Conservation (phyloP, 1,140 invertebrate species). For the Vanessa atalanta region DNA sequence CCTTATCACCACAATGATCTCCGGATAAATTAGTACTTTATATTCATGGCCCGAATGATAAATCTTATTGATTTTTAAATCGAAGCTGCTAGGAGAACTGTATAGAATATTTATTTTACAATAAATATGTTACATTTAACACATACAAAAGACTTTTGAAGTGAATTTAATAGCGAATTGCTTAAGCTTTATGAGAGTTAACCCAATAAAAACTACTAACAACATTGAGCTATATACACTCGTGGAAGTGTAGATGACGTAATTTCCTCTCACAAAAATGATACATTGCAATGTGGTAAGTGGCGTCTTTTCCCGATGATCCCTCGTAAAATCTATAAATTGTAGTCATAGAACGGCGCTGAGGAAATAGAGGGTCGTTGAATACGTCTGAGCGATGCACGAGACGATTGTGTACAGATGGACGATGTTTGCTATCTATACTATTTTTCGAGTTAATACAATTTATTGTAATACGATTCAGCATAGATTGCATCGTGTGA, state of each 20-base stretch:
- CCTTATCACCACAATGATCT: slow-evolving; percentile 60
- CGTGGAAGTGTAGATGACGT: slow-evolving; percentile 59
- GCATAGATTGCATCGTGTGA: slow-evolving; percentile 79
- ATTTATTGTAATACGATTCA: slow-evolving; percentile 81
- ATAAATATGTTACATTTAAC: too few species aligned
- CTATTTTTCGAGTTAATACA: slow-evolving; percentile 81
- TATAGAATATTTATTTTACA: too few species aligned
- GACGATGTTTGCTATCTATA: slow-evolving; percentile 79
- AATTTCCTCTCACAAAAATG: slow-evolving; percentile 75
- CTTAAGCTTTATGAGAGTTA: not conserved
- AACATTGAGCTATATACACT: slow-evolving; percentile 54
- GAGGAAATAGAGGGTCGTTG: slow-evolving; percentile 69
- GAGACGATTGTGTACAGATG: slow-evolving; percentile 77
- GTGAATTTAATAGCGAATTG: not conserved
- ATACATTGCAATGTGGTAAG: slow-evolving; percentile 73
- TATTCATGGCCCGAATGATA: slow-evolving; percentile 58
- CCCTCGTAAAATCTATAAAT: slow-evolving; percentile 79
- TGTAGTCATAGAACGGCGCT: slow-evolving; percentile 55
- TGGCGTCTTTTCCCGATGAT: slow-evolving; percentile 71
- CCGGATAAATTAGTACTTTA: slow-evolving; percentile 66
- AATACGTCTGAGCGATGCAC: slow-evolving; percentile 51
- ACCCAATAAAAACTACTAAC: slow-evolving; percentile 48
- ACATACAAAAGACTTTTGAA: not conserved
- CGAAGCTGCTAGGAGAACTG: slow-evolving; percentile 28
- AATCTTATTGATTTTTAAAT: slow-evolving; percentile 59